Evolutionary conservation across 2,888 invertebrate genomes (phyloP).

Genomic region (Drosophila testacea): DNA sequence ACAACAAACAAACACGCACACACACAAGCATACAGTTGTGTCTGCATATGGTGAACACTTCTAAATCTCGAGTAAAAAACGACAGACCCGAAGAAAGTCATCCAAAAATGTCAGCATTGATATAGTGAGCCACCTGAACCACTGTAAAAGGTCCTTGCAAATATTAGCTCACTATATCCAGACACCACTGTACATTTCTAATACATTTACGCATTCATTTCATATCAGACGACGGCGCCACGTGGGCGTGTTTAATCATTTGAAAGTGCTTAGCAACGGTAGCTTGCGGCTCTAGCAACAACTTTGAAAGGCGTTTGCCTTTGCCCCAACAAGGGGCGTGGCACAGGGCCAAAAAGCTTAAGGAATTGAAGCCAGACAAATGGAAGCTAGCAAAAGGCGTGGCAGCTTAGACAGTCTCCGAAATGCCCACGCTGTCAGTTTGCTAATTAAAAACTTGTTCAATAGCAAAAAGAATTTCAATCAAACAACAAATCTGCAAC

Average conservation of each 20-base stretch:
- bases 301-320: neutral
- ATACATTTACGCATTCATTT: conserved; percentile 36
- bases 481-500: conserved; percentile 37
- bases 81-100: too few relatives aligned
- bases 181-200: neutral
- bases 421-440: conserved; percentile 38
- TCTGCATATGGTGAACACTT: too few relatives aligned
- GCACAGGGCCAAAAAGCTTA: conserved; percentile 24
- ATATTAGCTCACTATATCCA: too few relatives aligned
- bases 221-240: conserved; percentile 45
- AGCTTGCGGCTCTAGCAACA: conserved; percentile 19
- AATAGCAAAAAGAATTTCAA: conserved; percentile 35
- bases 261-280: conserved; percentile 63
- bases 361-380: conserved; percentile 36
- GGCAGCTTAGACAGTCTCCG: conserved; percentile 23
- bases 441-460: conserved; percentile 55
- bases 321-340: conserved; percentile 7
- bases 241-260: conserved; percentile 65
- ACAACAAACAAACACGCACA: conserved; percentile 10
- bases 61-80: too few relatives aligned
- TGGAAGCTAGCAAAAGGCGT: conserved; percentile 22
- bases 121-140: too few relatives aligned
- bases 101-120: too few relatives aligned
- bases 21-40: neutral
- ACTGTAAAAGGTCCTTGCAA: too few relatives aligned